These are phyloP conservation scores for Myoxocephalus aenaeus DNA, from an alignment of 2,797 vertebrate genomes.

Conservation along the genomic window DNA sequence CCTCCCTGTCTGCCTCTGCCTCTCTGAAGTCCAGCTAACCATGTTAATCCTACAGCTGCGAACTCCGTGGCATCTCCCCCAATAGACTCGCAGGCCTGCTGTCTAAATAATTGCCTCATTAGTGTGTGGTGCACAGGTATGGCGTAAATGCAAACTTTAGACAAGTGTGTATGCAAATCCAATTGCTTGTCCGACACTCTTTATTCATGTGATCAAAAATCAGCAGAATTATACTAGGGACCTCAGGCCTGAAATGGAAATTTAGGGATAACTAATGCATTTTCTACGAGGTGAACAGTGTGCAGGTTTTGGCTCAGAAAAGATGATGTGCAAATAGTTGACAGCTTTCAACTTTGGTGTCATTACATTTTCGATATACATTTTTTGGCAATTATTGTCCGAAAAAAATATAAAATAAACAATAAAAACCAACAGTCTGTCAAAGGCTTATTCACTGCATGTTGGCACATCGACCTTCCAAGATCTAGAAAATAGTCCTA, in stretches of 20 bases:
- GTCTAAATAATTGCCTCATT: constrained; percentile 86
- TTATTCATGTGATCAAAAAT: constrained; percentile 81
- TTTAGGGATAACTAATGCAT: constrained; percentile 75
- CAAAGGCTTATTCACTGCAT: constrained; percentile 18
- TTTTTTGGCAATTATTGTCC: constrained; percentile 13
- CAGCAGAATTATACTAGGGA: constrained; percentile 60
- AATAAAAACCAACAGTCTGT: constrained; percentile 10
- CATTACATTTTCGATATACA: constrained; percentile 38
- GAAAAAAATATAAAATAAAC: constrained; percentile 1
- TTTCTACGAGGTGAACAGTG: constrained; percentile 63
- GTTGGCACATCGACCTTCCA: constrained; percentile 35
- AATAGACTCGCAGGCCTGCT: constrained; percentile 68
- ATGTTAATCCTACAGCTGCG: constrained; percentile 73
- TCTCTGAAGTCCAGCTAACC: constrained; percentile 80
- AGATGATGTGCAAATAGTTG: constrained; percentile 61
- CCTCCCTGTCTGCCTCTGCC: constrained; percentile 69
- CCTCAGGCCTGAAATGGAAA: constrained; percentile 73
- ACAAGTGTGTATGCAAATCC: constrained; percentile 78
- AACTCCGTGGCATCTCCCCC: constrained; percentile 65
- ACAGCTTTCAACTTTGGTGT: constrained; percentile 64
- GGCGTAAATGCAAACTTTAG: constrained; percentile 77
- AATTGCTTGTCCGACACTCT: constrained; percentile 77
- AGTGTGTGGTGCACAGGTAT: constrained; percentile 78
- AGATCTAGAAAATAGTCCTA: constrained; percentile 4
- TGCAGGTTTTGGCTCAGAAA: constrained; percentile 53